Conservation (phyloP, 2,113 vertebrate genomes). For the Indri indri region DNA sequence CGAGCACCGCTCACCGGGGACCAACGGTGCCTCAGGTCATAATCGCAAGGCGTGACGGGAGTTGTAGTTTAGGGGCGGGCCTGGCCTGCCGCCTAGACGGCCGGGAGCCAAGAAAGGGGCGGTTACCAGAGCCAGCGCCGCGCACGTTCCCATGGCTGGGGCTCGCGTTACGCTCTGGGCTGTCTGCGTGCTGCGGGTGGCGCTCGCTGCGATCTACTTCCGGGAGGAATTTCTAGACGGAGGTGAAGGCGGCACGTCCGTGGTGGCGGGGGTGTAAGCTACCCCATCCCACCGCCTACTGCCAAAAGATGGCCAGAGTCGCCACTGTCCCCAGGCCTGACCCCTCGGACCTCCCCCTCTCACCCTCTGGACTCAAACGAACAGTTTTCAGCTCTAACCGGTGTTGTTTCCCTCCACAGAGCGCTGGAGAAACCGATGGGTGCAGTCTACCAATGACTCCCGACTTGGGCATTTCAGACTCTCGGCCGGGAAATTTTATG, state of each 20-base stretch:
- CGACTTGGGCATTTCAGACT: constrained; percentile 89
- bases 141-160: not conserved
- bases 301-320: accelerated
- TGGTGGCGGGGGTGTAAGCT: accelerated
- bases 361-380: no score
- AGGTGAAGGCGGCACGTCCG: constrained; percentile 79
- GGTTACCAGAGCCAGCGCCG: accelerated
- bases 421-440: constrained; percentile 89
- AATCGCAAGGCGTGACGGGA: constrained; percentile 43
- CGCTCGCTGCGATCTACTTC: constrained; percentile 82
- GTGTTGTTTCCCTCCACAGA: constrained; percentile 56
- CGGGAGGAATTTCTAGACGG: constrained; percentile 89
- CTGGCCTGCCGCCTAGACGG: accelerated
- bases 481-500: constrained; percentile 89
- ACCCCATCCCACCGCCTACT: no score
- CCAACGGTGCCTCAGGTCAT: not conserved
- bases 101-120: no score
- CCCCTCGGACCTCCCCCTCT: no score
- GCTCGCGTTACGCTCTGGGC: not conserved
- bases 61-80: constrained; percentile 2
- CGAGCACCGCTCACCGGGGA: accelerated
- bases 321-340: accelerated
- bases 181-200: constrained; percentile 16
- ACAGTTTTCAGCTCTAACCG: not conserved
- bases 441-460: constrained; percentile 88